Evolutionary conservation across 2,797 vertebrate species (phyloP).

Genomic region (Clamator glandarius): DNA sequence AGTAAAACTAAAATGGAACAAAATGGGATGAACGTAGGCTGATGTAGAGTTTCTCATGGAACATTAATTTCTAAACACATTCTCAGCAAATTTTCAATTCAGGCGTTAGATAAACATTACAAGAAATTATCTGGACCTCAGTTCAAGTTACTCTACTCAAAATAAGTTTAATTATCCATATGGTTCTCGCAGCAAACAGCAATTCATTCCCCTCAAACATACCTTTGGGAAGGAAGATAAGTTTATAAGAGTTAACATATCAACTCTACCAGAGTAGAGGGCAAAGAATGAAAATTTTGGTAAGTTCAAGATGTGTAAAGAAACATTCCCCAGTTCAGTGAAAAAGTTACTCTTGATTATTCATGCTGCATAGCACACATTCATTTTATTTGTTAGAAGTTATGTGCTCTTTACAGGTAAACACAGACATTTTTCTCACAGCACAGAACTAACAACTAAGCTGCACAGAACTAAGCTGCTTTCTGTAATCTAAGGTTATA

Average conservation of each 20-base stretch:
- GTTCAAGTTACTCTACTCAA: too few species aligned
- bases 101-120: background rate
- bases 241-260: too few species aligned
- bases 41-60: background rate
- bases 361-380: background rate
- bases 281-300: background rate
- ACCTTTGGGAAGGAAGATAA: background rate
- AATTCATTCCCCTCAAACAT: background rate
- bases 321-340: background rate
- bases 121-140: too few species aligned
- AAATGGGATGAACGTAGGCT: background rate
- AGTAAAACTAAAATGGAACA: background rate
- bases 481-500: background rate
- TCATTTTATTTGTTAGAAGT: background rate
- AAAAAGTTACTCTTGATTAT: background rate
- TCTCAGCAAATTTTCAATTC: background rate
- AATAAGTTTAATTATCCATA: background rate
- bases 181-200: background rate
- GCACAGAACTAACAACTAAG: background rate
- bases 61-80: background rate
- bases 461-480: background rate
- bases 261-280: background rate
- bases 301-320: background rate
- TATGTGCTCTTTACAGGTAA: background rate
- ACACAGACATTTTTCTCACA: background rate